Evolutionary conservation across 1,140 invertebrate genomes (phyloP).

Genomic region (Acromyrmex heyeri): DNA sequence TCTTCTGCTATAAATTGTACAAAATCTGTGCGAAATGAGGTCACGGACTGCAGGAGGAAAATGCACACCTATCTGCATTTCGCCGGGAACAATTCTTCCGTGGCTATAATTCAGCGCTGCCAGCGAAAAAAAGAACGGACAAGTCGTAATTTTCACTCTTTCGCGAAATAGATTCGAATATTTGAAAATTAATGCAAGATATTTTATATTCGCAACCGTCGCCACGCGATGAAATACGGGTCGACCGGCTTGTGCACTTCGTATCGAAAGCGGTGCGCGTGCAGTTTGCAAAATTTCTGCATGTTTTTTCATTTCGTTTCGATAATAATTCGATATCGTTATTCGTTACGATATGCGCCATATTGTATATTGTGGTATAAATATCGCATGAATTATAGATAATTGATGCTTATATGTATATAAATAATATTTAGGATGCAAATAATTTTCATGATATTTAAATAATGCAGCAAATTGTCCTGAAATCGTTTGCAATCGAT

Average conservation of each 20-base stretch:
- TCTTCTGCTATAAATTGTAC: slow-evolving; percentile 52
- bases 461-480: not conserved
- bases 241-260: not conserved
- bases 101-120: slow-evolving; percentile 42
- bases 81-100: slow-evolving; percentile 49
- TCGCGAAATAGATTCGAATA: slow-evolving; percentile 56
- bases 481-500: not conserved
- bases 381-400: slow-evolving; percentile 2
- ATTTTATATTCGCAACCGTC: slow-evolving; percentile 56
- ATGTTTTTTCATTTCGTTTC: not conserved
- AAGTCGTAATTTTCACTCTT: slow-evolving; percentile 49
- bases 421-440: not conserved
- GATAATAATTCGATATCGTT: not conserved
- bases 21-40: slow-evolving; percentile 65
- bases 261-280: slow-evolving; percentile 8
- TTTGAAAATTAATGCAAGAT: slow-evolving; percentile 62
- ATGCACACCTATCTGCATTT: slow-evolving; percentile 51
- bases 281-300: slow-evolving; percentile 26
- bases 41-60: slow-evolving; percentile 19
- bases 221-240: slow-evolving; percentile 42
- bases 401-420: not conserved
- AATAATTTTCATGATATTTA: slow-evolving; percentile 10
- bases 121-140: not conserved
- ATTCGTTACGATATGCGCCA: not conserved
- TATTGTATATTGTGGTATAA: not conserved